These are phyloP conservation scores for Climacteris rufus DNA, from an alignment of 2,113 vertebrate species.

Conservation along the genomic window DNA sequence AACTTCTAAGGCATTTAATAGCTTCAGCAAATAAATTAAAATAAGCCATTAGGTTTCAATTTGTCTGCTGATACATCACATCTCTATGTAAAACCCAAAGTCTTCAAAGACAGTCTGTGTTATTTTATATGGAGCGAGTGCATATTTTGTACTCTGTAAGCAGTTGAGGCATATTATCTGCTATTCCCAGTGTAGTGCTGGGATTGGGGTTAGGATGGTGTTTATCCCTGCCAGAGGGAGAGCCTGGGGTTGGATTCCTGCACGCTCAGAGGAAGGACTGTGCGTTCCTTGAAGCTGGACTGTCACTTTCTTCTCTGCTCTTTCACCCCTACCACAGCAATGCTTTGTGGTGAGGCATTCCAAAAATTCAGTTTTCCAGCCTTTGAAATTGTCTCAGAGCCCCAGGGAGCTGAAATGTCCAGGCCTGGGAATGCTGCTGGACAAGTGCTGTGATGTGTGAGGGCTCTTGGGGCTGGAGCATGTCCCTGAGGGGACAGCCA, in stretches of 20 bases:
- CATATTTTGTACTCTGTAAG: background rate
- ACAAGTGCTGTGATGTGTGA: rapidly evolving
- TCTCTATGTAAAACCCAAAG: background rate
- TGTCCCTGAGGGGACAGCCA: background rate
- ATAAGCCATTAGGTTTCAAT: background rate
- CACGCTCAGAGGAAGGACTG: background rate
- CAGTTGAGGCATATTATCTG: background rate
- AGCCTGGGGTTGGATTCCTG: background rate
- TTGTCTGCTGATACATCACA: background rate
- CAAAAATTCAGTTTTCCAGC: background rate
- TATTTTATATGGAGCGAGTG: background rate
- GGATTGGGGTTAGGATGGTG: rapidly evolving
- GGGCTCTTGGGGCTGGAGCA: background rate
- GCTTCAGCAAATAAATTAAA: background rate
- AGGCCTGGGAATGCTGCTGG: background rate
- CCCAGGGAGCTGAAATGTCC: background rate
- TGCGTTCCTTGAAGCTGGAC: background rate
- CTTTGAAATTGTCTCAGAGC: background rate
- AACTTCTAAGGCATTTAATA: background rate
- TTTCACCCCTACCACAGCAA: background rate
- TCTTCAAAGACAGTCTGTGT: background rate
- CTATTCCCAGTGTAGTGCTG: background rate
- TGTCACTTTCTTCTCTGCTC: background rate
- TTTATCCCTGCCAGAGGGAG: background rate
- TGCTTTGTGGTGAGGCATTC: background rate